Evolutionary conservation across 1,140 invertebrate genomes (phyloP), one percentile per base, ranked within the genome.

Genomic region (Bombus haemorrhoidalis): DNA sequence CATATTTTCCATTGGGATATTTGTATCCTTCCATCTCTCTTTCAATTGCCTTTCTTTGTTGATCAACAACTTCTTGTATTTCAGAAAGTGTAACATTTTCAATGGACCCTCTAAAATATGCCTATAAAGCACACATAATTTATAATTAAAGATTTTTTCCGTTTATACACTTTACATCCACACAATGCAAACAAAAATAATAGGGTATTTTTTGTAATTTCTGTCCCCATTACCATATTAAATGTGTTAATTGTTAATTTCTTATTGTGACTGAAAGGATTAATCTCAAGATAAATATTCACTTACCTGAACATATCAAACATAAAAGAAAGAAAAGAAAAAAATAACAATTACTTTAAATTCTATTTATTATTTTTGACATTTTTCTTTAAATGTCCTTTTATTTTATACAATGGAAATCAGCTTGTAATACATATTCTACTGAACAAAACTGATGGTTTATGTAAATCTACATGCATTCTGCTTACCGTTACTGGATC

Each of bases 11-110:
- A 74, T 95, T 93, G 6, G 96, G 96, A 93, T 96, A 97, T 59
- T 95, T 93, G 87, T 97, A 97, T 90, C 96, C 96, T 66, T 95
- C 92, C 96, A 97, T 96, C 91, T 97, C 96, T 74, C 92, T 92
- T 53, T 94, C 93, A 66, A 97, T 96, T 41, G 95, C 91, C 53
- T 89, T 92, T 78, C 96, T 94, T 92, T 97, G 96, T 66, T 95
- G 93, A 76, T 96, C 94, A 62, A 97, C 91, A 34, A 96, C 95
- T 77, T 96, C 96, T 77, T 96, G 94, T 86, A 96, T 96, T 86
- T 95, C 95, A 25, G 91, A 75, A 10, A 91, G 77, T 2, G 93
- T 92, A 0, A 87, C 85, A 91, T 94, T 94, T 12, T 93, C 90
- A 25, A 78, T 81, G 86, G 75, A 75, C 32, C 82, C 87, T 32